A percentile compares a stretch with the other conserved stretches of the same genome.
These are phyloP conservation scores for Lates calcarifer DNA, from an alignment of 2,113 vertebrate genomes.

Conservation along the genomic window DNA sequence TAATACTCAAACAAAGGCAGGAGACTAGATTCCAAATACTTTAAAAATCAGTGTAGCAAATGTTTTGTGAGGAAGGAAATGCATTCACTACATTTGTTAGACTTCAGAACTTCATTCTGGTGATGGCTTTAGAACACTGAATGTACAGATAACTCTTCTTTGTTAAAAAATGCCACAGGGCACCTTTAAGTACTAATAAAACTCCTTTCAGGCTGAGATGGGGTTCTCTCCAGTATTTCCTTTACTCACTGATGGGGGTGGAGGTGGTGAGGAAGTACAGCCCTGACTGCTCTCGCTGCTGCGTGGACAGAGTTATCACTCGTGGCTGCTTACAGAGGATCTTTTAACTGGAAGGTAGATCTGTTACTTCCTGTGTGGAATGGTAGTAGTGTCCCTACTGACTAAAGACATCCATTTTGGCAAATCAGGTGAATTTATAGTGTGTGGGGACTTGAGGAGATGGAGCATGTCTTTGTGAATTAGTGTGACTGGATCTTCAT, in stretches of 20 bases:
- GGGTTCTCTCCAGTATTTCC: neutral
- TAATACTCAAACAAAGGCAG: no score
- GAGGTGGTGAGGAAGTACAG: neutral
- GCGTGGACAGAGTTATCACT: neutral
- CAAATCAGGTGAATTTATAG: constrained; percentile 11
- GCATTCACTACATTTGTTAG: neutral
- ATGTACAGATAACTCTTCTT: neutral
- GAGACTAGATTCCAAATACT: no score
- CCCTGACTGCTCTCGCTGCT: neutral
- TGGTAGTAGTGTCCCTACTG: neutral
- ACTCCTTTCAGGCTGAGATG: neutral
- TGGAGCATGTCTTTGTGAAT: neutral
- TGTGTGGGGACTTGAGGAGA: neutral
- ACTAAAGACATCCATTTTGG: neutral
- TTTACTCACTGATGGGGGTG: neutral
- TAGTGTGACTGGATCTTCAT: neutral
- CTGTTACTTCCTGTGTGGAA: constrained; percentile 8
- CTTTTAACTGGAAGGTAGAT: neutral
- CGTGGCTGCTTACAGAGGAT: neutral
- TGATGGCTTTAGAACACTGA: no score
- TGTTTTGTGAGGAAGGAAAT: neutral
- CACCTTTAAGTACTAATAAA: neutral
- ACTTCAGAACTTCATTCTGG: no score
- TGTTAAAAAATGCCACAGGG: neutral
- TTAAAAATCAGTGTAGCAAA: no score